Evolutionary conservation across 2,888 invertebrate genomes (phyloP).

Genomic region (Hyles lineata): DNA sequence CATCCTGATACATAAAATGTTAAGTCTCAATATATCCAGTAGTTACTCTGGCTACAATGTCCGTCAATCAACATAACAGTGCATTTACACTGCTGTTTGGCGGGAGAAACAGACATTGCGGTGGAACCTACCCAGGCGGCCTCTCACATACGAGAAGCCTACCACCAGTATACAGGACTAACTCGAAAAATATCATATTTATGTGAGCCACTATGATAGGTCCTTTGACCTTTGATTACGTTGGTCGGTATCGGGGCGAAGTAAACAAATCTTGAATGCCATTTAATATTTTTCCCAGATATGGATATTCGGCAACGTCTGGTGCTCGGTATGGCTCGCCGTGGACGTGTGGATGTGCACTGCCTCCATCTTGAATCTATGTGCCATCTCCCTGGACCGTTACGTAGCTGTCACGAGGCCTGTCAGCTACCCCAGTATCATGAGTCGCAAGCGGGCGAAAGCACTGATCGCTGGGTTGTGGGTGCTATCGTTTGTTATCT

Average conservation of each 20-base stretch:
- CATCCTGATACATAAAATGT: too few species aligned
- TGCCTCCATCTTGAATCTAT: slow-evolving; percentile 97
- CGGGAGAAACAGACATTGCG: too few species aligned
- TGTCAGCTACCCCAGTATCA: slow-evolving; percentile 96
- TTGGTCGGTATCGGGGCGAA: not conserved
- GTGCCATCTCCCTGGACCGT: slow-evolving; percentile 97
- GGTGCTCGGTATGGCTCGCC: slow-evolving; percentile 98
- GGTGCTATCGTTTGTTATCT: slow-evolving; percentile 98
- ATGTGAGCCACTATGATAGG: too few species aligned
- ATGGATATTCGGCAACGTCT: slow-evolving; percentile 98
- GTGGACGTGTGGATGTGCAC: slow-evolving; percentile 99
- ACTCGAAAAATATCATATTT: too few species aligned
- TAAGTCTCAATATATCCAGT: too few species aligned
- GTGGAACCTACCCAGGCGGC: too few species aligned
- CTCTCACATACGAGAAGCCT: too few species aligned
- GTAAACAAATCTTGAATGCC: not conserved
- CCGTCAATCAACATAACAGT: too few species aligned
- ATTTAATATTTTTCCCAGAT: slow-evolving; percentile 85
- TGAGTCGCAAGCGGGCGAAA: slow-evolving; percentile 94
- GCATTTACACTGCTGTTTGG: too few species aligned
- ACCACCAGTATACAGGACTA: too few species aligned
- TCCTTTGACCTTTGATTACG: too few species aligned
- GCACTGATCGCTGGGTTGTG: slow-evolving; percentile 95
- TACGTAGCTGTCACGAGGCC: slow-evolving; percentile 99
- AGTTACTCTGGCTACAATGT: too few species aligned